Evolutionary conservation across 2,888 invertebrate species (phyloP), one percentile per base, ranked within the genome.

Genomic region (Luffia ferchaultella): DNA sequence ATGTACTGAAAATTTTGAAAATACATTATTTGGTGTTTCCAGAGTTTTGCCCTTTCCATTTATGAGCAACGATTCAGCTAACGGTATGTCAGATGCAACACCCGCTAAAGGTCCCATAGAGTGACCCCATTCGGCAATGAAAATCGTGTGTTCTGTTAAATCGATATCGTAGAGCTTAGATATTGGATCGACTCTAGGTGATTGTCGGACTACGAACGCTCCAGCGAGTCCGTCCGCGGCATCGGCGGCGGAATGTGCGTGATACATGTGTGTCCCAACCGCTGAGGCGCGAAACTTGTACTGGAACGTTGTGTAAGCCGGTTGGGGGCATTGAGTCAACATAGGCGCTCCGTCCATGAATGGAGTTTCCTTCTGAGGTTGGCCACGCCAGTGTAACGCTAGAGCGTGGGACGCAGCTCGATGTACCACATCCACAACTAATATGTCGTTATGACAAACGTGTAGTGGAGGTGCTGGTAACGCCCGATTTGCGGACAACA

Each of bases 381-480:
- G 92, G 0, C 93, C 94, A 55, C 93, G 88, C 93, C 93, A 94
- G 69, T 94, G 93, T 48, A 94, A 85, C 1, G 90, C 86, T 0
- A 90, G 78, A 0, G 89, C 89, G 61, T 90, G 89, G 1, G 90
- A 90, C 0, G 90, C 89, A 48, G 93, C 85, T 56, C 88, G 84
- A 62, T 93, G 93, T 2, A 88, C 86, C 1, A 93, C 90, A 61
- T 93, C 92, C 0, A 93, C 90, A 0, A 92, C 88, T 2, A 93
- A 77, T 49, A 90, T 89, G 64, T 93, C 93, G 63, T 91, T 91
- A 61, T 90, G 87, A 63, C 91, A 91, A 16, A 91, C 90, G 72
- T 91, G 86, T 2, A 88, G 80, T 1, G 85, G 66, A 1, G 88
- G 88, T 2, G 87, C 87, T 0, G 92, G 92, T 17, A 92, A 69